phyloP scores from a whole-genome alignment of 2,797 vertebrate genomes.

The Trachops cirrhosus region DNA sequence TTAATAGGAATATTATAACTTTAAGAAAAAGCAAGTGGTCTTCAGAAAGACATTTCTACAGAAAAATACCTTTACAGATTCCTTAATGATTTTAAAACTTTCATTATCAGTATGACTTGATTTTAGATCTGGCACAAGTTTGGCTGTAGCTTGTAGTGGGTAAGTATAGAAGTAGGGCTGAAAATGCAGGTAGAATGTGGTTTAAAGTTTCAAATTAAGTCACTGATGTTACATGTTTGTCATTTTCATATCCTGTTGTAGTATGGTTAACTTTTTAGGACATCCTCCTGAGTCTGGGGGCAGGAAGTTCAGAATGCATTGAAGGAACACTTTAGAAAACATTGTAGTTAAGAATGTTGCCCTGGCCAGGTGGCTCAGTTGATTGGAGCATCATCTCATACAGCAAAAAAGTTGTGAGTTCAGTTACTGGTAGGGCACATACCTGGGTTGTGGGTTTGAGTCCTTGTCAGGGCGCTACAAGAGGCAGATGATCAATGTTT shows the following conservation, averaged over 20 bases:
- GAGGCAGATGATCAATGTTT: no score
- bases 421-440: no score
- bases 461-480: no score
- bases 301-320: not conserved
- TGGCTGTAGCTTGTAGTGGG: not conserved
- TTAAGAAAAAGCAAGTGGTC: not conserved
- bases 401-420: no score
- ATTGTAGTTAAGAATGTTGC: not conserved
- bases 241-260: not conserved
- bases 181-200: not conserved
- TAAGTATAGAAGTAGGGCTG: not conserved
- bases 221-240: not conserved
- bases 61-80: not conserved
- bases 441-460: no score
- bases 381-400: no score
- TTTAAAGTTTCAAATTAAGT: not conserved
- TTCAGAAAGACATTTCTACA: not conserved
- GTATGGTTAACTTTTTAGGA: not conserved
- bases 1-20: not conserved
- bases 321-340: not conserved
- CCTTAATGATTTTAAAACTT: not conserved
- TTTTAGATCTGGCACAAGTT: not conserved
- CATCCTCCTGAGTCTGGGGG: not conserved
- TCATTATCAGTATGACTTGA: not conserved
- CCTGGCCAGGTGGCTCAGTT: no score